Percentiles rank a stretch among this genome's conserved stretches.
Evolutionary conservation across 2,113 vertebrate species (phyloP).

Genomic region (Brachypteracias leptosomus): DNA sequence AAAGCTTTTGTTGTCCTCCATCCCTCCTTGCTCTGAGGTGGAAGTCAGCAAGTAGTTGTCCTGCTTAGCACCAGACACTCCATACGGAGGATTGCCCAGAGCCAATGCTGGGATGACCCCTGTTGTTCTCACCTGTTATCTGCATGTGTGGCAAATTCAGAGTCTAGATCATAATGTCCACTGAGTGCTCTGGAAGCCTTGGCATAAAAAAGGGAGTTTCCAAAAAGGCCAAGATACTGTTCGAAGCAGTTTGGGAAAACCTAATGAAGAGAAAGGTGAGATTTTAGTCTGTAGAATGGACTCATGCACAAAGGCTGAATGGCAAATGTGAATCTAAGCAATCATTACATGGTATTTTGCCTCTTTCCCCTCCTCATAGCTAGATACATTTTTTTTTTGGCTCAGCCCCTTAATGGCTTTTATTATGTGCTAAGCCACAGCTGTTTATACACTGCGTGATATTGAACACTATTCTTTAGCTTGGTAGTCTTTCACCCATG

Average conservation of each 20-base stretch:
- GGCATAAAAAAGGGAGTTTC: not conserved
- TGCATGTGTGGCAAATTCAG: not conserved
- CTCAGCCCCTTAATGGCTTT: conserved; percentile 42
- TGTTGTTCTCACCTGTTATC: not conserved
- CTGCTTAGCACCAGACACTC: not conserved
- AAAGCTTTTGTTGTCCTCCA: not conserved
- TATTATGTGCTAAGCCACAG: conserved; percentile 28
- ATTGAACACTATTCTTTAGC: conserved; percentile 33
- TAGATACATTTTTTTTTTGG: conserved; percentile 48
- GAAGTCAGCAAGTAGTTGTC: not conserved
- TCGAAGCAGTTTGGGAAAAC: not conserved
- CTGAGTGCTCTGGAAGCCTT: not conserved
- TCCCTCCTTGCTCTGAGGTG: not conserved
- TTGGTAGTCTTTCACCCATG: conserved; percentile 34
- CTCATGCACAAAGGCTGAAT: not conserved
- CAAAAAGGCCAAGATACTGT: not conserved
- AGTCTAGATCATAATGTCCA: not conserved
- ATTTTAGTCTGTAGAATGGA: not conserved
- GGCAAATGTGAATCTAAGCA: conserved; percentile 12
- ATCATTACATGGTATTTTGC: not conserved
- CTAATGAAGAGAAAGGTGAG: not conserved
- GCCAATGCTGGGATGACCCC: not conserved
- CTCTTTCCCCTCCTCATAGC: conserved; percentile 14
- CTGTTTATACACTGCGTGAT: conserved; percentile 51
- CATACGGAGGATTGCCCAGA: accelerated